Evolutionary conservation across 2,797 vertebrate genomes (phyloP), one percentile per base, ranked within the genome.

Genomic region (Bufotes viridis): DNA sequence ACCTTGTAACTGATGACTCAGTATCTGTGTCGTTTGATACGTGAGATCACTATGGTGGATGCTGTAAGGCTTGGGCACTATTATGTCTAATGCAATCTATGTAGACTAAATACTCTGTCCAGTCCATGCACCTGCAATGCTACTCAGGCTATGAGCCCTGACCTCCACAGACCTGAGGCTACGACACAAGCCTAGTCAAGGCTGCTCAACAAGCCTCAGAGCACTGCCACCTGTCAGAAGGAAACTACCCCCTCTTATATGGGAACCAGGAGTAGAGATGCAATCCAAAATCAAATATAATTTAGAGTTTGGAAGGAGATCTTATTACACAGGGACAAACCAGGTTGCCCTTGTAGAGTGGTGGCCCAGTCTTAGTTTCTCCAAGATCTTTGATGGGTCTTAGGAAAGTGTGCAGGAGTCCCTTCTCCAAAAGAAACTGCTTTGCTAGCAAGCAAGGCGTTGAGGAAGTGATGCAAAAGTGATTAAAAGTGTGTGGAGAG

Each of bases 1-100:
- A 78, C 60, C 74, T 84, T 60, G 58, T 87, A 29, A 78, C 57
- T 72, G 60, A 34, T 75, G 69, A 82, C 7, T 79, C 65, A 26
- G 53, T 78, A 81, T 17, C 24, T 1, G 51, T 29, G 18, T 11
- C 14, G 26, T 76, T 65, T 24, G 20, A 65, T 60, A 81, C 8
- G 34, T 72, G 57, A 53, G 74, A 63, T 78, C 22, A 51, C n/a
- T 74, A 24, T 75, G 51, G n/a, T 34, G 42, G 13, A 60, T 60
- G n/a, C 13, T 82, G 29, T 5, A 51, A 63, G 20, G 51, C 22
- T 60, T 20, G 22, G 78, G 22, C n/a, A 15, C 22, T 87, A 58
- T 78, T 82, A 82, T 24, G 58, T 57, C 70, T 82, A 69, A 69
- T 34, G 34, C 26, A 61, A 49, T 65, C 10, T 29, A 29, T 2